phyloP scores from a whole-genome alignment of 2,113 vertebrate species.

The Burhinus oedicnemus region DNA sequence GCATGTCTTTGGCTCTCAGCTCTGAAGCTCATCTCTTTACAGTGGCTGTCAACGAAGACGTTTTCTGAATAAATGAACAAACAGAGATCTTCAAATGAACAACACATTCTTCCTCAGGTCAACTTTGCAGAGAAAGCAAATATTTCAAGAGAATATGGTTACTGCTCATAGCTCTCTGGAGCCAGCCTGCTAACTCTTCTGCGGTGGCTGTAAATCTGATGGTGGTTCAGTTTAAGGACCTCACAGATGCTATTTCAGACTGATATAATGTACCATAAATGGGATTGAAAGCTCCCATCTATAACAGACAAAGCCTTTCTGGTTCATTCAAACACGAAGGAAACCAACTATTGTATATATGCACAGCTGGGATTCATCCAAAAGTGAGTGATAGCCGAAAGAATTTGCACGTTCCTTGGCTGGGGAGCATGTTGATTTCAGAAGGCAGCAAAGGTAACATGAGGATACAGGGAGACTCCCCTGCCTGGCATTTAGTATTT shows the following conservation, averaged over 20 bases:
- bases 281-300: constrained; percentile 44
- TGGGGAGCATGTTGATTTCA: constrained; percentile 35
- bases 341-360: constrained; percentile 10
- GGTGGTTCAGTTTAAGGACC: constrained; percentile 17
- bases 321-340: constrained; percentile 25
- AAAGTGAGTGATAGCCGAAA: constrained; percentile 37
- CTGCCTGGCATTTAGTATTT: not conserved
- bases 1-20: not conserved
- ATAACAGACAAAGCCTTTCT: constrained; percentile 39
- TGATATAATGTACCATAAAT: constrained; percentile 48
- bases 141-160: constrained; percentile 53
- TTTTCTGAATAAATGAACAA: constrained; percentile 38
- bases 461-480: constrained; percentile 40
- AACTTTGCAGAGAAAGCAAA: constrained; percentile 55
- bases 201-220: constrained; percentile 54
- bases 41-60: not conserved
- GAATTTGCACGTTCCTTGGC: constrained; percentile 32
- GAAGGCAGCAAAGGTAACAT: constrained; percentile 31
- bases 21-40: not conserved
- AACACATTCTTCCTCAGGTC: constrained; percentile 47
- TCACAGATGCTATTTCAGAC: constrained; percentile 40
- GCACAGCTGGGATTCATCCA: constrained; percentile 32
- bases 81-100: constrained; percentile 18
- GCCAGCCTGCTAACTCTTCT: constrained; percentile 59
- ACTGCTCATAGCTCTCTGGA: constrained; percentile 38